These are phyloP conservation scores for Isichthys henryi DNA, from an alignment of 2,113 vertebrate genomes.

Conservation along the genomic window DNA sequence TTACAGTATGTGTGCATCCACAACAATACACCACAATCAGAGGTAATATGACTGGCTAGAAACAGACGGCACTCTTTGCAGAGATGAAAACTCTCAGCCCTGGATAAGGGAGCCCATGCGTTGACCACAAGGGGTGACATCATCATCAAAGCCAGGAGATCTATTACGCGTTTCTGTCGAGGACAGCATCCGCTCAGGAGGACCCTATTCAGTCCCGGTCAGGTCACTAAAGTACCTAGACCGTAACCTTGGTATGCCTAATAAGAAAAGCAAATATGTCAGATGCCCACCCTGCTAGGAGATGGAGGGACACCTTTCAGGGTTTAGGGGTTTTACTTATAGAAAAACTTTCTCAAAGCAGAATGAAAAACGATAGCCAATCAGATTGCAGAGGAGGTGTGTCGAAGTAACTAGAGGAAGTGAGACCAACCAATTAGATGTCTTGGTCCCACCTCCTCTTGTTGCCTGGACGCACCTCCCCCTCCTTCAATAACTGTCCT, in stretches of 20 bases:
- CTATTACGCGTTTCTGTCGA: neutral
- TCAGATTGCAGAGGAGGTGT: neutral
- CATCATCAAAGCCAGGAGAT: neutral
- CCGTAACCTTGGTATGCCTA: neutral
- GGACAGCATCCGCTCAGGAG: neutral
- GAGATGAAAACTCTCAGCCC: neutral
- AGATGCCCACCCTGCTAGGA: neutral
- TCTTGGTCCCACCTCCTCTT: neutral
- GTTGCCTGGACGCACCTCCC: neutral
- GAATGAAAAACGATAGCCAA: neutral
- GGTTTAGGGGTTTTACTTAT: neutral
- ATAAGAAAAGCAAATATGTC: neutral
- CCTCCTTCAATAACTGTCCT: neutral
- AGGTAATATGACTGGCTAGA: neutral
- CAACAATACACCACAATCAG: neutral
- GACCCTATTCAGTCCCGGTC: neutral
- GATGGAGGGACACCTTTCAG: neutral
- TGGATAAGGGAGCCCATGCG: neutral
- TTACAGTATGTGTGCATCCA: neutral
- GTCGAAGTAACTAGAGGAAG: neutral
- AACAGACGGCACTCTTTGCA: neutral
- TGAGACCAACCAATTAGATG: neutral
- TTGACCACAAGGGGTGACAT: neutral
- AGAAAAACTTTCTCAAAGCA: neutral
- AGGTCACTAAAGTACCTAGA: neutral